Evolutionary conservation across 2,888 invertebrate species (phyloP), one percentile per base, ranked within the genome.

Genomic region (Lamproptera curius): DNA sequence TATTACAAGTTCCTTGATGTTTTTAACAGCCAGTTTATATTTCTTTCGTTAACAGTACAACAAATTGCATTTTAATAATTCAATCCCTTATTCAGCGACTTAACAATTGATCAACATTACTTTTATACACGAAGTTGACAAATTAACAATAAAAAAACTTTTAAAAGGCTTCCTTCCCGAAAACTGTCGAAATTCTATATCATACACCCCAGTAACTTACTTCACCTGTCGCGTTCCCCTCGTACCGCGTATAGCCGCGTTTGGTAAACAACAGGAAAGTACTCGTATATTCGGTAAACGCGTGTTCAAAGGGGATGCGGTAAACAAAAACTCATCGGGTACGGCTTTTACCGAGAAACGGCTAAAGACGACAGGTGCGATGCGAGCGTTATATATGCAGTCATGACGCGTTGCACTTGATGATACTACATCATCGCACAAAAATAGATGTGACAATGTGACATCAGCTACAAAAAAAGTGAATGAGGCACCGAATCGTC

Each of bases 231-330:
- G 13, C 11, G 16, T 37, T 31, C 31, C 44, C 44, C 20, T 20
- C 6, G 20, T 20, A 20, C 20, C 20, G 6, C 20, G n/a, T 15
- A 51, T 26, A 16, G 28, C 35, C 35, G 46, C 51, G 48, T 51
- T 74, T 68, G 74, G 73, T 63, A 77, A 78, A 83, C 82, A 79
- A 28, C 40, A 68, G 73, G 76, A 72, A 71, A 68, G 75, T 73
- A 79, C 75, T n/a, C 72, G 63, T 73, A 73, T 75, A 73, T 83
- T 81, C 81, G 78, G 70, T 71, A 62, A 58, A 61, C 53, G 37
- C 42, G 43, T 38, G 35, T 48, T 46, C 23, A 51, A 47, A 40
- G 43, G 20, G 16, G 16, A 34, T 38, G 38, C 26, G 34, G 39
- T 43, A 43, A 39, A 48, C 48, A 42, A 37, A 20, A 23, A 16